These are phyloP conservation scores for Pluvialis apricaria DNA, from an alignment of 2,113 vertebrate genomes.

Conservation along the genomic window DNA sequence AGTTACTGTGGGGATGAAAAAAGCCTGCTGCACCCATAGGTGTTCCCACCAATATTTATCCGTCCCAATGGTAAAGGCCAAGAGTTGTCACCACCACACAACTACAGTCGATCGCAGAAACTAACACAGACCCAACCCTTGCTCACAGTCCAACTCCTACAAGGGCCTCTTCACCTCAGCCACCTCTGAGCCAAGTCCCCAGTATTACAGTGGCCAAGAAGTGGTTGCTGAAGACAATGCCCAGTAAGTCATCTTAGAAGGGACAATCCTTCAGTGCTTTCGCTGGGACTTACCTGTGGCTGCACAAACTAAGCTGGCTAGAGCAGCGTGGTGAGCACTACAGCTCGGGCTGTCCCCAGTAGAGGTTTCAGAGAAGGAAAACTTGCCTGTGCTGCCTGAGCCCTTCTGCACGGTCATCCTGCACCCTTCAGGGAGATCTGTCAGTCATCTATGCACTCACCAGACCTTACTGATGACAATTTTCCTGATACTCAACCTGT, in stretches of 20 bases:
- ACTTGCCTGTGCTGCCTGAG: not conserved
- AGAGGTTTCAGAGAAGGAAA: not conserved
- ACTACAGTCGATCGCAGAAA: not conserved
- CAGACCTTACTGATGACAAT: not conserved
- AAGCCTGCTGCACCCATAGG: not conserved
- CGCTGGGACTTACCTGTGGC: not conserved
- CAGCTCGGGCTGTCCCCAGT: not conserved
- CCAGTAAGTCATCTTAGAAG: not conserved
- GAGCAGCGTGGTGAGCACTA: not conserved
- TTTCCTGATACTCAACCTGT: not conserved
- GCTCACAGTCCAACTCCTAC: not conserved
- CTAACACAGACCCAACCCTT: not conserved
- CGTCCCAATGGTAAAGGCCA: fast-evolving
- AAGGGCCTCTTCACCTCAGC: not conserved
- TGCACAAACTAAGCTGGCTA: not conserved
- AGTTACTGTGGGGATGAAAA: not conserved
- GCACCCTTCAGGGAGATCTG: not conserved
- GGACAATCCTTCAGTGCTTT: not conserved
- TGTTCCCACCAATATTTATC: not conserved
- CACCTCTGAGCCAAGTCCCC: not conserved
- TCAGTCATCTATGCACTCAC: not conserved
- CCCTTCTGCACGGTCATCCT: not conserved
- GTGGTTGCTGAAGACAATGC: not conserved
- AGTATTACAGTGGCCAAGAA: not conserved
- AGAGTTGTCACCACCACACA: not conserved